Percentiles rank a stretch among this genome's conserved stretches.
Conservation (phyloP, 2,888 invertebrate species). For the Xestia c-nigrum region DNA sequence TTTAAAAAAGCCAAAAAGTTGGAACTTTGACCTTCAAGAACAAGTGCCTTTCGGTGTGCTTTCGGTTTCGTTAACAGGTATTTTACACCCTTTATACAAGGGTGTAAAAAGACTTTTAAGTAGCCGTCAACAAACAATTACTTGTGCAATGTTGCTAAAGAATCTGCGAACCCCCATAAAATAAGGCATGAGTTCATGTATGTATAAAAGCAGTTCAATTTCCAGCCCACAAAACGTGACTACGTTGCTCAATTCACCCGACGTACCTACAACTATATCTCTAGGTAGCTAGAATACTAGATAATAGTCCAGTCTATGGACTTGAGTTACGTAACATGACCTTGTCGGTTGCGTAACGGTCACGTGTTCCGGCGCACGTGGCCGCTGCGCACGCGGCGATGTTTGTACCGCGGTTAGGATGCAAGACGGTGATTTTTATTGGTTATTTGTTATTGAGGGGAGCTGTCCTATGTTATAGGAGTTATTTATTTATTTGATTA, state of each 20-base stretch:
- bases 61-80: too few relatives aligned
- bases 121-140: too few relatives aligned
- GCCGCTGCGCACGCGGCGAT: conserved; percentile 65
- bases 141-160: not conserved
- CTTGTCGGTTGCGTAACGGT: conserved; percentile 74
- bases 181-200: not conserved
- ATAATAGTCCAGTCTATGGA: conserved; percentile 58
- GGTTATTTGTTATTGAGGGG: conserved; percentile 13
- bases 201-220: not conserved
- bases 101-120: too few relatives aligned
- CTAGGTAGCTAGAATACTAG: conserved; percentile 38
- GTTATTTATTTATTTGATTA: not conserved
- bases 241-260: conserved; percentile 2
- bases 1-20: too few relatives aligned
- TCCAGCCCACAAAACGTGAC: conserved; percentile 45
- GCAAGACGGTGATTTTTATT: conserved; percentile 27
- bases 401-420: conserved; percentile 56
- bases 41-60: too few relatives aligned
- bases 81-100: too few relatives aligned
- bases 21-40: too few relatives aligned
- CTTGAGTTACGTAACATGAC: conserved; percentile 75
- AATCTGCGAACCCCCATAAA: not conserved
- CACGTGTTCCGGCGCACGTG: conserved; percentile 73
- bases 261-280: not conserved
- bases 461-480: not conserved